Evolutionary conservation across 2,113 vertebrate genomes (phyloP).

Genomic region (Aplodontia rufa): DNA sequence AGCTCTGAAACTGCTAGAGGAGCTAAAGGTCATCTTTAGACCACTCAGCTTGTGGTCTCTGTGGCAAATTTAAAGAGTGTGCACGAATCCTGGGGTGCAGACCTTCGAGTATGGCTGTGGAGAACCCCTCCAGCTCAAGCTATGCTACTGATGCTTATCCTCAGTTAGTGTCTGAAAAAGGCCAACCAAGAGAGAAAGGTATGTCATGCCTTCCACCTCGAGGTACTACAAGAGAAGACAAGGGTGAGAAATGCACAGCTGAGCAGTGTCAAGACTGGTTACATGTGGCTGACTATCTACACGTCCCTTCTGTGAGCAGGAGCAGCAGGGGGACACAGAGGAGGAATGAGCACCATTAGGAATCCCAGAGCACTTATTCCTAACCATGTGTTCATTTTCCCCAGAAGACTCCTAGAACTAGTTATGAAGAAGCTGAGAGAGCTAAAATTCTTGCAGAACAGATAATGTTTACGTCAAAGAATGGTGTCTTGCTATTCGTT

Average conservation of each 20-base stretch:
- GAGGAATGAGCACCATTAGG: not conserved
- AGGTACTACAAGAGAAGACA: not conserved
- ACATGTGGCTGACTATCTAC: not conserved
- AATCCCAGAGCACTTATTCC: not conserved
- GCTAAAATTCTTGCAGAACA: not conserved
- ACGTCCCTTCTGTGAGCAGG: not conserved
- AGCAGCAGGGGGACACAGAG: not conserved
- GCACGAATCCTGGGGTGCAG: not conserved
- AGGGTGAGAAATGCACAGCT: not conserved
- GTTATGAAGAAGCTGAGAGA: not conserved
- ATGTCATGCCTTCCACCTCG: no score
- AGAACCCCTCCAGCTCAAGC: not conserved
- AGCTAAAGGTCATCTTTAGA: not conserved
- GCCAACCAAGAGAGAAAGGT: not conserved
- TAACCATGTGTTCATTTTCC: not conserved
- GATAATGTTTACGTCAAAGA: not conserved
- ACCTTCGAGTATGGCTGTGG: fast-evolving
- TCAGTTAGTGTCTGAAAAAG: not conserved
- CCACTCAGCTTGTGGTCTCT: not conserved
- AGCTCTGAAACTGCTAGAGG: not conserved
- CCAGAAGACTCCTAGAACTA: not conserved
- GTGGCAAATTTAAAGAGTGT: not conserved
- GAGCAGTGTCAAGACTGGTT: not conserved
- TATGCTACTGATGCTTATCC: not conserved
- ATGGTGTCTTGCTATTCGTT: not conserved